Base-by-base conservation (phyloP, 2,888 invertebrate species). In the Epiblema foenella region DNA sequence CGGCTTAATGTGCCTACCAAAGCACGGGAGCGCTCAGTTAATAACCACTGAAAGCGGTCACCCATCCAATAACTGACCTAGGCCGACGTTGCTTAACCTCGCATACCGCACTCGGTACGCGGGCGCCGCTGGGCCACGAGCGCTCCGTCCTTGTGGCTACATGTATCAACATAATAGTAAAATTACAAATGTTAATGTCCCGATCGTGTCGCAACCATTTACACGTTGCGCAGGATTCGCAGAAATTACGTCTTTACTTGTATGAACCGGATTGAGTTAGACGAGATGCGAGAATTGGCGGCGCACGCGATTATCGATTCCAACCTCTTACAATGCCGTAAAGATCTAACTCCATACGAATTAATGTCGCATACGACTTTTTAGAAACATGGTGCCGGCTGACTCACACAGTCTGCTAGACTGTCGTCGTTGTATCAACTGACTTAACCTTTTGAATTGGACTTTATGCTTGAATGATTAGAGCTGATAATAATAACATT, bases 211-310 rank as follows among this genome's bases (percentile, higher is more conserved):
- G 56, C 49, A 69, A 49, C 37, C 57, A 69, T 63, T 52, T 65
- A 17, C 5, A 12, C 42, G 54, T 7, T 33, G 29, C 51, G 20
- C 56, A 24, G 63, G 57, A 64, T 63, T 56, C 24, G 54, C 39
- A 54, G 42, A 62, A 39, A 17, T 51, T 9, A 62, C 56, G 37
- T 42, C 24, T 52, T 58, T 77, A 49, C 76, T 59, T 73, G 79
- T 78, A 75, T 76, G 76, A 82, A 84, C 86, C 77, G 78, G 84
- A 81, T 84, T 72, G 24, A 80, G 75, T 89, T 88, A 88, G 85
- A 78, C 74, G 65, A 69, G 73, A 75, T 73, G 73, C 69, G 83
- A 74, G 75, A 90, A 91, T 85, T 85, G 80, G 68, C 78, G 75
- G 78, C 72, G 77, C 88, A 86, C 82, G 87, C 79, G n/a, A n/a